Evolutionary conservation across 92 coral and sea anemone genomes (phyloP).

Genomic region (Zoanthus solanderi): DNA sequence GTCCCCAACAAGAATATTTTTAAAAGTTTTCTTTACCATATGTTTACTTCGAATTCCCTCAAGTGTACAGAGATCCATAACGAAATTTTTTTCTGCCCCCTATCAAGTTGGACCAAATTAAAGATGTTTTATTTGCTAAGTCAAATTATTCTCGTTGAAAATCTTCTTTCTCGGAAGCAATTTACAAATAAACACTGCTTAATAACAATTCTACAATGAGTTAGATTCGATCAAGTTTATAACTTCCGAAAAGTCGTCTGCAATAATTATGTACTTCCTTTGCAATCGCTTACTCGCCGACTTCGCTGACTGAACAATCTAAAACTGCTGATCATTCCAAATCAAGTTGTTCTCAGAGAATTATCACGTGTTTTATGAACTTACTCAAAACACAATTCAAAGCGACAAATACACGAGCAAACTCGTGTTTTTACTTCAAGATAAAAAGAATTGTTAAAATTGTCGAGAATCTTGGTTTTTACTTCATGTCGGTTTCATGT

Average conservation of each 20-base stretch:
- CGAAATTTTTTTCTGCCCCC: slow-evolving; percentile 24
- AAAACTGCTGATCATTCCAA: slow-evolving; percentile 4
- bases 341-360: slow-evolving; percentile 10
- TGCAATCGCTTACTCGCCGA: not conserved
- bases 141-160: not conserved
- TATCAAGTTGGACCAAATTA: not conserved
- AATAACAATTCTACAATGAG: slow-evolving; percentile 9
- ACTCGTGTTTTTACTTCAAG: not conserved
- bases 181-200: slow-evolving; percentile 26
- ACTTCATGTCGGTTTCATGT: slow-evolving; percentile 27
- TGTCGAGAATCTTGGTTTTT: slow-evolving; percentile 4
- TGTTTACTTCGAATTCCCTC: slow-evolving; percentile 8
- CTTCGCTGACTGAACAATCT: slow-evolving; percentile 22
- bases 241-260: slow-evolving; percentile 40
- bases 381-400: not conserved
- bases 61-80: slow-evolving; percentile 1
- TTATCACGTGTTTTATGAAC: slow-evolving; percentile 23
- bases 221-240: slow-evolving; percentile 21
- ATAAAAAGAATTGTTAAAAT: not conserved
- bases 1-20: not conserved
- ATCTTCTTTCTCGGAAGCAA: not conserved
- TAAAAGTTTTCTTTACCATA: not conserved
- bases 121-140: not conserved
- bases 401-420: not conserved
- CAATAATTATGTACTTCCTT: slow-evolving; percentile 9